Percentiles rank a stretch among this genome's conserved stretches.
Evolutionary conservation across 2,888 invertebrate genomes (phyloP).

Genomic region (Pseudococcus viburni): DNA sequence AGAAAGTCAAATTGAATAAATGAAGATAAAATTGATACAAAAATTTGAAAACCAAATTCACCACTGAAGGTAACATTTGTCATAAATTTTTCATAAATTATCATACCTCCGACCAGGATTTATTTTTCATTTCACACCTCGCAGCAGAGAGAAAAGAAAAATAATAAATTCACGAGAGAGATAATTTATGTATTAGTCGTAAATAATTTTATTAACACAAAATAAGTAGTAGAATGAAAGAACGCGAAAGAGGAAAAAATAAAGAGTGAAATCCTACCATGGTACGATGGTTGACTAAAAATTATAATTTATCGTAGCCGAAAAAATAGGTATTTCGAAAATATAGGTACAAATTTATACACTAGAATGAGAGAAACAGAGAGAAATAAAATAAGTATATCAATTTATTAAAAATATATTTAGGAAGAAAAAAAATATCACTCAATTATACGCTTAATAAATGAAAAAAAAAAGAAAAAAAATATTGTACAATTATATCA

Average conservation of each 20-base stretch:
- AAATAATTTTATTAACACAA: slow-evolving; percentile 21
- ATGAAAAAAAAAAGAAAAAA: background rate
- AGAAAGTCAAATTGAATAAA: too few species aligned
- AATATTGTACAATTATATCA: background rate
- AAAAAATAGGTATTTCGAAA: background rate
- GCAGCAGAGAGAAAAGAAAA: background rate
- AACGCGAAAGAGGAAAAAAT: background rate
- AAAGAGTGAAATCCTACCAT: background rate
- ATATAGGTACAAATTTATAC: slow-evolving; percentile 5
- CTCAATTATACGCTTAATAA: slow-evolving; percentile 27
- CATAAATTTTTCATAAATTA: background rate
- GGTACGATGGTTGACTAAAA: slow-evolving; percentile 8
- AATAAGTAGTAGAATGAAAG: background rate
- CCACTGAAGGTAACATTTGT: background rate
- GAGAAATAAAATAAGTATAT: background rate
- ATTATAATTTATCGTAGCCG: background rate
- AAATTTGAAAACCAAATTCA: too few species aligned
- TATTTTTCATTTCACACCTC: slow-evolving; percentile 37
- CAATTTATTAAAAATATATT: slow-evolving; percentile 47
- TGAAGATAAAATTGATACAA: too few species aligned
- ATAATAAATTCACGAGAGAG: slow-evolving; percentile 19
- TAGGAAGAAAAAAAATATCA: slow-evolving; percentile 44
- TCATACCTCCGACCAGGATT: background rate
- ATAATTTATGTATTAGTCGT: slow-evolving; percentile 46
- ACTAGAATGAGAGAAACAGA: background rate